phyloP scores from a whole-genome alignment of 2,888 invertebrate genomes.

The Prenolepis imparis region DNA sequence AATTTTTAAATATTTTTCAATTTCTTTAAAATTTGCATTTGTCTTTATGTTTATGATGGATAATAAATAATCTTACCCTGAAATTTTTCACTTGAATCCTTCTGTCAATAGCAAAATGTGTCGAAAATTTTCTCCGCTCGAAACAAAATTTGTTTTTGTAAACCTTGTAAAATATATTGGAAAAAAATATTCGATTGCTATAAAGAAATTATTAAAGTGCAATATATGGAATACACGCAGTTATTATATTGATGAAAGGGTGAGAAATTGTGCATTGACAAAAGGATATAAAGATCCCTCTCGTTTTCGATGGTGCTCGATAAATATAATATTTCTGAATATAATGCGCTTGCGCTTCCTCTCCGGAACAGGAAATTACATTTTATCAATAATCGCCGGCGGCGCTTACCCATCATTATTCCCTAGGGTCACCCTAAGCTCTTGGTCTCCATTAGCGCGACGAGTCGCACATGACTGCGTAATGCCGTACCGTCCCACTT shows the following conservation, averaged over 20 bases:
- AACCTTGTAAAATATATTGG: too few species aligned
- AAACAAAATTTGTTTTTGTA: too few species aligned
- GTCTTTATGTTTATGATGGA: neutral
- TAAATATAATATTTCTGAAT: neutral
- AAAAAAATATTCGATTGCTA: too few species aligned
- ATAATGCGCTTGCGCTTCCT: neutral
- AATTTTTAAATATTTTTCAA: too few species aligned
- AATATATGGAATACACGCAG: too few species aligned
- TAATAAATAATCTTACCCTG: neutral
- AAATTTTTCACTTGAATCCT: neutral
- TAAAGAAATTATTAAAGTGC: too few species aligned
- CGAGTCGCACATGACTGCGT: conserved; percentile 71
- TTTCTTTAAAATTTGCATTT: neutral
- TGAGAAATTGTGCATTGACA: too few species aligned
- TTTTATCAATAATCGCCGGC: conserved; percentile 31
- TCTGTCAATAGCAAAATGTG: too few species aligned
- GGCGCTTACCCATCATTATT: conserved; percentile 43
- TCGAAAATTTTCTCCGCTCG: too few species aligned
- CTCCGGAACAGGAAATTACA: neutral
- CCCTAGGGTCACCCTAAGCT: conserved; percentile 69
- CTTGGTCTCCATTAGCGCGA: conserved; percentile 76
- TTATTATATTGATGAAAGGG: too few species aligned
- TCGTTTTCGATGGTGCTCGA: neutral
- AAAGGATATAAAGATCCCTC: neutral
- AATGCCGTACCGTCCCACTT: conserved; percentile 76